Evolutionary conservation across 2,797 vertebrate species (phyloP).

Genomic region (Trichosurus vulpecula): DNA sequence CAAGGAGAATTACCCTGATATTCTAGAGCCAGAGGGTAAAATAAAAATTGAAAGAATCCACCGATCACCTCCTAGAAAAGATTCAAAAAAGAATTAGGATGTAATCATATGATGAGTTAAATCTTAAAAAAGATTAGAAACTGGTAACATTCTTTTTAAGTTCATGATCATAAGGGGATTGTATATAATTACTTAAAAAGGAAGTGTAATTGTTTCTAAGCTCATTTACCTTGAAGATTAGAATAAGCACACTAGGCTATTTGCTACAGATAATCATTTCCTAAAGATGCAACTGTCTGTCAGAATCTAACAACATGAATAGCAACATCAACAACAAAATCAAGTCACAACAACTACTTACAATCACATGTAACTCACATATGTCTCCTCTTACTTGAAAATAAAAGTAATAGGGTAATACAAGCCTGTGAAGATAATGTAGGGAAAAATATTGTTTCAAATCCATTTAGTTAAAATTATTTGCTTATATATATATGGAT

Average conservation of each 20-base stretch:
- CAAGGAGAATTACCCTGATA: too few relatives aligned
- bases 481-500: not conserved
- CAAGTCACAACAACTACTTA: conserved; percentile 44
- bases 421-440: not conserved
- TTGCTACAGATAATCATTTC: conserved; percentile 58
- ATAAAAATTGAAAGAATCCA: too few relatives aligned
- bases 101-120: not conserved
- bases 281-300: conserved; percentile 55
- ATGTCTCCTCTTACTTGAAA: conserved; percentile 48
- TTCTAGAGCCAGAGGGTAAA: too few relatives aligned
- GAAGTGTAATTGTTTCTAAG: conserved; percentile 41
- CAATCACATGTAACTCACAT: conserved; percentile 52
- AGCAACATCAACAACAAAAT: conserved; percentile 50
- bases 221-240: conserved; percentile 53
- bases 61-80: too few relatives aligned
- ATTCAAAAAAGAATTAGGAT: not conserved
- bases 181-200: conserved; percentile 24
- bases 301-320: conserved; percentile 59
- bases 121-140: conserved; percentile 32
- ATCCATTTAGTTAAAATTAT: not conserved
- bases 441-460: not conserved
- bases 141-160: not conserved
- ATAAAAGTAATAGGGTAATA: conserved; percentile 12
- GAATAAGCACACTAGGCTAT: conserved; percentile 42
- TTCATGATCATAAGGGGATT: conserved; percentile 9